Evolutionary conservation across 2,797 vertebrate genomes (phyloP).

Genomic region (Jordanella pulchra): DNA sequence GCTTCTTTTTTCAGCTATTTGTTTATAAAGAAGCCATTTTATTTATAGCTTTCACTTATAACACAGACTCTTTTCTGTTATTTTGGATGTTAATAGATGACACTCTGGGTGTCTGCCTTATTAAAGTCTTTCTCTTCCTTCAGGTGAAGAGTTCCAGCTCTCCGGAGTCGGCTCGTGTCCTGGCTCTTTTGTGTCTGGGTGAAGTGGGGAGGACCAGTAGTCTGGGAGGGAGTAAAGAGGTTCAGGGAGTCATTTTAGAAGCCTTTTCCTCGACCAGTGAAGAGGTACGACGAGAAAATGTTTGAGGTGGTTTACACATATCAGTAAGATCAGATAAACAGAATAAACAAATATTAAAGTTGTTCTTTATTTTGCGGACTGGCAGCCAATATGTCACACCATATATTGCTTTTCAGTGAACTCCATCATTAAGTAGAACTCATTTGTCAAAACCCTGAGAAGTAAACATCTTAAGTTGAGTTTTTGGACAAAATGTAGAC

Average conservation of each 20-base stretch:
- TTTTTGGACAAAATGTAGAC: too few species aligned
- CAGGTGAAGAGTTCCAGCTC: slow-evolving; percentile 81
- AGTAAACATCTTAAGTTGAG: too few species aligned
- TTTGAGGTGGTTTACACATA: not conserved
- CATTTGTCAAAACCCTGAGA: not conserved
- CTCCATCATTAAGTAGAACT: too few species aligned
- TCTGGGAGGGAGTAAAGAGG: slow-evolving; percentile 85
- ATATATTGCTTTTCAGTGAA: not conserved
- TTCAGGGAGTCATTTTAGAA: slow-evolving; percentile 87
- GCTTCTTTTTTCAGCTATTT: not conserved
- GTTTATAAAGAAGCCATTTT: not conserved
- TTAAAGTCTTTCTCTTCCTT: not conserved
- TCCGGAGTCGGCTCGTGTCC: slow-evolving; percentile 81
- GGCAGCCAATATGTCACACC: not conserved
- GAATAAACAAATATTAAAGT: not conserved
- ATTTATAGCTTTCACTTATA: not conserved
- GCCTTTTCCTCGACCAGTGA: slow-evolving; percentile 88
- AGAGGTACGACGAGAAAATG: slow-evolving; percentile 66
- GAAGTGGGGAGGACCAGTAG: slow-evolving; percentile 87
- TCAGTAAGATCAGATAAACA: not conserved
- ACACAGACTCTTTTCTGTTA: not conserved
- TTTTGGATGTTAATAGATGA: not conserved
- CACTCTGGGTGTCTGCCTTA: not conserved
- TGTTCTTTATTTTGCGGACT: not conserved
- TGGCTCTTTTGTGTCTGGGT: slow-evolving; percentile 89